phyloP scores from a whole-genome alignment of 1,140 invertebrate genomes.

The Rhopalosiphum maidis region DNA sequence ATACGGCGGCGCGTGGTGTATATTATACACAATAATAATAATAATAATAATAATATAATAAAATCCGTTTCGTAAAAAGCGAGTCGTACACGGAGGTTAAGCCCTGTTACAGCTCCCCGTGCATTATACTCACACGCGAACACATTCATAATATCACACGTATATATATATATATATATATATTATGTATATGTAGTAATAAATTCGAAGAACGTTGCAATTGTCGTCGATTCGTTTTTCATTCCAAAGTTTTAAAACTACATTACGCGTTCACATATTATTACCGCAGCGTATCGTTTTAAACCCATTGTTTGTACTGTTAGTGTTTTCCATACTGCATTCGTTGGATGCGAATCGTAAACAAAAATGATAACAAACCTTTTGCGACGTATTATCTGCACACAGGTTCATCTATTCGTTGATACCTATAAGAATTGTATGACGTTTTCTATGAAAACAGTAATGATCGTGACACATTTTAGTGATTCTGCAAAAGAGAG shows the following conservation, averaged over 20 bases:
- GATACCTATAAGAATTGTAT: not conserved
- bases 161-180: not conserved
- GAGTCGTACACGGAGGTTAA: not conserved
- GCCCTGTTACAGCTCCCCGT: not conserved
- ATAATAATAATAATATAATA: slow-evolving; percentile 2
- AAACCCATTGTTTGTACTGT: not conserved
- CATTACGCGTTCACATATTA: slow-evolving; percentile 3
- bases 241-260: slow-evolving; percentile 17
- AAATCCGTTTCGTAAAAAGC: not conserved
- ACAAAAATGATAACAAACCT: not conserved
- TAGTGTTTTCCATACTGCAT: not conserved
- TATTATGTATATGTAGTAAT: not conserved
- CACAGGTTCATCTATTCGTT: not conserved
- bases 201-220: not conserved
- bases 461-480: not conserved
- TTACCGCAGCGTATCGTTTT: not conserved
- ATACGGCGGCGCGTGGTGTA: not conserved
- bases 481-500: not conserved
- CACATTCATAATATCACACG: not conserved
- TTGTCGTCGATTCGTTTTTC: slow-evolving; percentile 14
- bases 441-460: not conserved
- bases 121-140: not conserved
- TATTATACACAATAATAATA: not conserved
- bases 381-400: not conserved
- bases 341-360: not conserved